phyloP scores from a whole-genome alignment of 1,140 invertebrate species.

The Polypedilum pembai region DNA sequence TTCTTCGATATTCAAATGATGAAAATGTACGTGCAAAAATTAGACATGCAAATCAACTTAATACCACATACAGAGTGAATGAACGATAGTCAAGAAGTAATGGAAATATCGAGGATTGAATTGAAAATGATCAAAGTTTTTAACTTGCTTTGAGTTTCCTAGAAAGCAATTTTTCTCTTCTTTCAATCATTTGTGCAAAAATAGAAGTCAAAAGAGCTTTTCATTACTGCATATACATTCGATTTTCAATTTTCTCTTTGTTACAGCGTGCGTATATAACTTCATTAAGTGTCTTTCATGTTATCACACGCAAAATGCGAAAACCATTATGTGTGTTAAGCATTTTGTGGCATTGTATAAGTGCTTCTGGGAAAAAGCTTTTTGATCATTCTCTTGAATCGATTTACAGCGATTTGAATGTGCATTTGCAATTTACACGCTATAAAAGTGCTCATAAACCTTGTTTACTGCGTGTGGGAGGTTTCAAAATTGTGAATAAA shows the following conservation, averaged over 20 bases:
- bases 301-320: background rate
- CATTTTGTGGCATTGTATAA: background rate
- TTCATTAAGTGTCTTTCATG: slow-evolving; percentile 19
- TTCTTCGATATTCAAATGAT: background rate
- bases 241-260: background rate
- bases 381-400: background rate
- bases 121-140: background rate
- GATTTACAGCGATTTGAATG: slow-evolving; percentile 6
- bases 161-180: background rate
- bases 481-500: background rate
- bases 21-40: slow-evolving; percentile 20
- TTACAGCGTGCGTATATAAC: slow-evolving; percentile 15
- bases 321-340: background rate
- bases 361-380: slow-evolving; percentile 9
- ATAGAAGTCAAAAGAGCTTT: slow-evolving; percentile 8
- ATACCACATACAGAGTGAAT: background rate
- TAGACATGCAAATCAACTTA: slow-evolving; percentile 28
- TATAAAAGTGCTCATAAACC: background rate
- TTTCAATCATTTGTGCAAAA: background rate
- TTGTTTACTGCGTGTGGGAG: background rate
- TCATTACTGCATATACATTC: background rate
- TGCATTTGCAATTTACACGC: no score
- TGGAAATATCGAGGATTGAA: no score
- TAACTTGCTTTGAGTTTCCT: background rate
- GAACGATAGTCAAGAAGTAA: no score